Evolutionary conservation across 2,113 vertebrate species (phyloP), one percentile per base, ranked within the genome.

Genomic region (Antennarius striatus): DNA sequence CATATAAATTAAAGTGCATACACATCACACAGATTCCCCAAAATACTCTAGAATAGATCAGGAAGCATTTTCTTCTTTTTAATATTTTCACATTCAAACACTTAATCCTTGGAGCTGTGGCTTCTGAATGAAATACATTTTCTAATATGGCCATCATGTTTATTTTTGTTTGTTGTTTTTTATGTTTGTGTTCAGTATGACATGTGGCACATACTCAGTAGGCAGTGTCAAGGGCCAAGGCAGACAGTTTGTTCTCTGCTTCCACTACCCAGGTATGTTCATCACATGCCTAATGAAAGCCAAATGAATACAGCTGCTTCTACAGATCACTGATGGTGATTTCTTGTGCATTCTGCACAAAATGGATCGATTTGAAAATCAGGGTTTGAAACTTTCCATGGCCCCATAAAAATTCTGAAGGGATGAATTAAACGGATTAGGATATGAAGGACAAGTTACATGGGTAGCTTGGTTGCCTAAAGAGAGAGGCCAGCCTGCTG

Each of bases 351-450:
- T 74, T 78, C 69, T 75, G 16, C 72, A 84, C 61, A 80, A 84
- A 84, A 60, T 74, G 63, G 50, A 79, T 84, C 47, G 22, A 22
- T 60, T 40, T 28, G 63, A 48, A 75, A 75, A 68, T 67, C 53
- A 0, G 50, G 46, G 36, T 67, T 83, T 82, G 73, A 88, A 84
- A 84, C 74, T 55, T 65, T 73, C n/a, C 40, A 22, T 63, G 60
- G 61, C 22, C 65, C 52, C 61, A 63, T 62, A 63, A 52, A 70
- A 46, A 70, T 67, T 53, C 54, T 60, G 56, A 63, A 63, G 47
- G 60, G 55, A 13, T 61, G 47, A 73, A 82, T 80, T 70, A 77
- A 77, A 73, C 49, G 47, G 45, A 70, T 64, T n/a, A 57, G 69
- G 75, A 73, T 55, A 68, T 56, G 53, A 61, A 68, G 55, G 70